phyloP scores from a whole-genome alignment of 2,113 vertebrate species.

The Dendropsophus ebraccatus region DNA sequence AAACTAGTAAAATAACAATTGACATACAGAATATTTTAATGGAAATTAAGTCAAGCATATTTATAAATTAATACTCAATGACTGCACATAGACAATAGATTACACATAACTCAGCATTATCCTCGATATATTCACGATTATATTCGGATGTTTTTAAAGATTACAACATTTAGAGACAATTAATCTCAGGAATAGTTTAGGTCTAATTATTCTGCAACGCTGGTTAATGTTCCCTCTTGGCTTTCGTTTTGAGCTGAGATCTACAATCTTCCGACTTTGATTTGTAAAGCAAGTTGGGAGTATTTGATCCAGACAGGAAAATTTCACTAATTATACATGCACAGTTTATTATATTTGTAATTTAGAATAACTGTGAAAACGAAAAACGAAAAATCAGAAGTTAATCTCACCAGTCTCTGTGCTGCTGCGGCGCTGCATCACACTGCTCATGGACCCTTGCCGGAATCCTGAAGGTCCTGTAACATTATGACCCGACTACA shows the following conservation, averaged over 20 bases:
- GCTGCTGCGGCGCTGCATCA: too few relatives aligned
- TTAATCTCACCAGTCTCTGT: too few relatives aligned
- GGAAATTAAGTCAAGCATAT: neutral
- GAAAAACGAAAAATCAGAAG: too few relatives aligned
- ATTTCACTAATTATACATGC: neutral
- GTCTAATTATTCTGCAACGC: conserved; percentile 29
- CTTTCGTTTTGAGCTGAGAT: neutral
- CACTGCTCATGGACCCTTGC: too few relatives aligned
- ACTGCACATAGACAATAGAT: neutral
- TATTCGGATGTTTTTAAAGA: neutral
- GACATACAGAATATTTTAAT: neutral
- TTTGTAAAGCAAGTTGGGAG: neutral
- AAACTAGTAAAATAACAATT: neutral
- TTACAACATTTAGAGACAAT: neutral
- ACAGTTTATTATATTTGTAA: neutral
- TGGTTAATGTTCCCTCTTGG: conserved; percentile 3
- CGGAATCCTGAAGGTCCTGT: too few relatives aligned
- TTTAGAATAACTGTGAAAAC: neutral
- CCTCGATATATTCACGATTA: neutral
- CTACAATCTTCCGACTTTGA: neutral
- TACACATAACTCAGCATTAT: neutral
- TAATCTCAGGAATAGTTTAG: conserved; percentile 7
- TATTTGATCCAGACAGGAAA: neutral
- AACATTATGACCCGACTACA: too few relatives aligned
- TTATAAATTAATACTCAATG: neutral